Evolutionary conservation across 2,797 vertebrate species (phyloP).

Genomic region (Thalassophryne amazonica): DNA sequence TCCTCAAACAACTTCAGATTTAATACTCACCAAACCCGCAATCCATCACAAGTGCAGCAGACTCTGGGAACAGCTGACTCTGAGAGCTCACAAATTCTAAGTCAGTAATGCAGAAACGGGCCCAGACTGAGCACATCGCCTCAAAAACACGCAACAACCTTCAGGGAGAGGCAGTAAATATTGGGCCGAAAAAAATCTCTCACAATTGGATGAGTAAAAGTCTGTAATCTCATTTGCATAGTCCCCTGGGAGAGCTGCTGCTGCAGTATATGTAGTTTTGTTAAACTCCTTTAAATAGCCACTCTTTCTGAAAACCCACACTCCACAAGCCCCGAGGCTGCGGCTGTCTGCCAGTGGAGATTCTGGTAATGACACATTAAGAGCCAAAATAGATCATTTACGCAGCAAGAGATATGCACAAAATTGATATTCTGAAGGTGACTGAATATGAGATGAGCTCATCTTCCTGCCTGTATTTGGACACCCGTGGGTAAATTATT

Average conservation of each 20-base stretch:
- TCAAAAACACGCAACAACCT: constrained; percentile 34
- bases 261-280: constrained; percentile 35
- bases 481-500: too few relatives aligned
- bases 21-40: not conserved
- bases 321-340: constrained; percentile 44
- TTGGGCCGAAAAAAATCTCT: constrained; percentile 30
- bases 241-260: constrained; percentile 37
- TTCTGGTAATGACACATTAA: constrained; percentile 33
- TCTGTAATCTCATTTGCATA: constrained; percentile 54
- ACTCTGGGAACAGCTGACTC: constrained; percentile 6
- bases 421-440: too few relatives aligned
- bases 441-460: too few relatives aligned
- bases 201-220: constrained; percentile 49
- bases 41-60: not conserved
- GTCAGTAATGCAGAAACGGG: constrained; percentile 11
- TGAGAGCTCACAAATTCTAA: constrained; percentile 8
- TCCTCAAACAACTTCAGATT: not conserved
- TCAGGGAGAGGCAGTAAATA: constrained; percentile 46
- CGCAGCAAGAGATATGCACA: too few relatives aligned
- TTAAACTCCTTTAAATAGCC: constrained; percentile 43
- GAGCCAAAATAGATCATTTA: not conserved
- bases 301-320: constrained; percentile 48
- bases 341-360: constrained; percentile 29
- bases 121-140: constrained; percentile 17
- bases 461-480: too few relatives aligned